phyloP scores from a whole-genome alignment of 2,113 vertebrate genomes.

The Chrysemys picta region DNA sequence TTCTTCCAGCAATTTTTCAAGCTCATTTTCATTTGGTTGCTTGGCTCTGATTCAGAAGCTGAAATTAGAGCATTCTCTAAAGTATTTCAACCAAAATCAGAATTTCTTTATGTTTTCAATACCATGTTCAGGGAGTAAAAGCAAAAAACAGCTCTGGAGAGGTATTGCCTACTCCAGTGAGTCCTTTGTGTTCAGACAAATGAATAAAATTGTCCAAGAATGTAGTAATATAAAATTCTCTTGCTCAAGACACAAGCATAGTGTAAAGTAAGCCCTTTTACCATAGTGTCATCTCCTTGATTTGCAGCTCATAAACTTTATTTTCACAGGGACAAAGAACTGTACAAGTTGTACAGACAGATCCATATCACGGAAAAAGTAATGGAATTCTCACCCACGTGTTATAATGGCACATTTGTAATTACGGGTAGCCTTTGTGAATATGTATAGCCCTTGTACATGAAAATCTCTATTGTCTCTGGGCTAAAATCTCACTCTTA shows the following conservation, averaged over 20 bases:
- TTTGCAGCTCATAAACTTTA: rapidly evolving
- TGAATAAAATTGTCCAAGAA: slow-evolving; percentile 47
- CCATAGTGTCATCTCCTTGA: rapidly evolving
- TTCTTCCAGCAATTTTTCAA: slow-evolving; percentile 42
- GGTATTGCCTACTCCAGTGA: slow-evolving; percentile 26
- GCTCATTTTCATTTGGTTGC: background rate
- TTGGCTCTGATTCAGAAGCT: background rate
- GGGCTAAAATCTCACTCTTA: background rate
- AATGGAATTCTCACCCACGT: background rate
- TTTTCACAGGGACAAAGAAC: rapidly evolving
- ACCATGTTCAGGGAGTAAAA: background rate
- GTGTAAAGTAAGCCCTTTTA: background rate
- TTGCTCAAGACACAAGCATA: background rate
- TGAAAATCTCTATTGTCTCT: background rate
- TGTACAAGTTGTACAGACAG: rapidly evolving
- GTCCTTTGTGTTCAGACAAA: slow-evolving; percentile 43
- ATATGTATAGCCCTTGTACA: rapidly evolving
- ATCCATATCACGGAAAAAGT: rapidly evolving
- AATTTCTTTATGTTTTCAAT: background rate
- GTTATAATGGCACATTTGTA: rapidly evolving
- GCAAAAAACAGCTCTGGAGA: slow-evolving; percentile 3
- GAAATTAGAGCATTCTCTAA: background rate
- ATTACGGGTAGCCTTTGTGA: rapidly evolving
- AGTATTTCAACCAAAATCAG: background rate
- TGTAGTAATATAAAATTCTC: background rate